A percentile compares a stretch with the other conserved stretches of the same genome.
Conservation (phyloP, 2,113 vertebrate species). For the Serilophus lunatus region DNA sequence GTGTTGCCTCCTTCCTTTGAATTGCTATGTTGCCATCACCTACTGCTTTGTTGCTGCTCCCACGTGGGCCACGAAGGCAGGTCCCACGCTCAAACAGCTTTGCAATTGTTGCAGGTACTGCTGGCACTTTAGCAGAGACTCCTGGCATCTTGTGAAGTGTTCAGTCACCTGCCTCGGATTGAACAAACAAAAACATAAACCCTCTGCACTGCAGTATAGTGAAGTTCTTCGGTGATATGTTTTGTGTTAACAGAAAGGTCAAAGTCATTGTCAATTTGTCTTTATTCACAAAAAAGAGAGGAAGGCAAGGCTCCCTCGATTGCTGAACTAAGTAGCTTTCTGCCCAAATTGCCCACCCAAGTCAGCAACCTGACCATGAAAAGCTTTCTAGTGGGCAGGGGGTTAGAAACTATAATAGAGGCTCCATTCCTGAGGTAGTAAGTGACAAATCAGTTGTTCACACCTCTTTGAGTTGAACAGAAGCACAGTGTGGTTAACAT, state of each 20-base stretch:
- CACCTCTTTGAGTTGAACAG: neutral
- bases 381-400: neutral
- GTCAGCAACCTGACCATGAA: neutral
- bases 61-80: neutral
- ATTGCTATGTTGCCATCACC: neutral
- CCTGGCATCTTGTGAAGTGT: neutral
- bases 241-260: neutral
- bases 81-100: neutral
- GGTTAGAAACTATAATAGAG: neutral
- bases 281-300: neutral
- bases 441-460: neutral
- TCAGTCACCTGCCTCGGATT: neutral
- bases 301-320: neutral
- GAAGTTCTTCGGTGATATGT: neutral
- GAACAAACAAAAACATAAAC: neutral
- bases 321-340: neutral
- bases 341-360: fast-evolving
- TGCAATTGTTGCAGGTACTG: neutral
- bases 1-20: neutral
- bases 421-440: neutral
- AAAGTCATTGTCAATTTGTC: neutral
- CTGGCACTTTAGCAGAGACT: neutral
- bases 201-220: fast-evolving
- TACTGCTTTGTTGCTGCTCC: neutral
- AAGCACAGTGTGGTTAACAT: neutral